These are phyloP conservation scores for Drosophila quinaria DNA, from an alignment of 2,888 invertebrate genomes.

Conservation along the genomic window DNA sequence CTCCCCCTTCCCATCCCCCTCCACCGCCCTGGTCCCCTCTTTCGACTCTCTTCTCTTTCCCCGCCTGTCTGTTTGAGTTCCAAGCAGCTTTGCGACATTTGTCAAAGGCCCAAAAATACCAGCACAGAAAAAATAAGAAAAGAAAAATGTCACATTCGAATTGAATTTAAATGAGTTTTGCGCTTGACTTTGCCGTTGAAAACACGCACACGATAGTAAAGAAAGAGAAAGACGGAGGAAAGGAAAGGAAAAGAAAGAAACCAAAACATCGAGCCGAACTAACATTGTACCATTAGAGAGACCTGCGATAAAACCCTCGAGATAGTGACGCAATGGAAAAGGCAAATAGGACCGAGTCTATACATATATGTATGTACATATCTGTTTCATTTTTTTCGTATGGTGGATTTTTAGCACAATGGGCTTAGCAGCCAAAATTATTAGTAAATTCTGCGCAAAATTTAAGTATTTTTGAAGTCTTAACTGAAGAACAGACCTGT, in stretches of 20 bases:
- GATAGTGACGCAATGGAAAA: conserved; percentile 51
- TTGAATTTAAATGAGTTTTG: conserved; percentile 80
- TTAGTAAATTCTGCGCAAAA: background rate
- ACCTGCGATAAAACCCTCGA: conserved; percentile 58
- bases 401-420: background rate
- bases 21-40: background rate
- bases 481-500: too few species aligned
- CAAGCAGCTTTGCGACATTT: conserved; percentile 59
- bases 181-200: conserved; percentile 40
- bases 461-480: too few species aligned
- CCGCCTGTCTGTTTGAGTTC: background rate
- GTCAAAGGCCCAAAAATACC: conserved; percentile 60
- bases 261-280: conserved; percentile 34
- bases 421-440: background rate
- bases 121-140: conserved; percentile 18
- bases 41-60: conserved; percentile 1
- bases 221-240: background rate
- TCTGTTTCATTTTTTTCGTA: background rate
- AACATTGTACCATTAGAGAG: conserved; percentile 29
- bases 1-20: too few species aligned
- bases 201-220: conserved; percentile 31
- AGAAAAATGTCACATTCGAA: conserved; percentile 73
- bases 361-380: conserved; percentile 5
- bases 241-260: conserved; percentile 10
- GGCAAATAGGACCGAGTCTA: conserved; percentile 47